These are phyloP conservation scores for Mercenaria mercenaria DNA, from an alignment of 1,140 invertebrate genomes.

Conservation along the genomic window DNA sequence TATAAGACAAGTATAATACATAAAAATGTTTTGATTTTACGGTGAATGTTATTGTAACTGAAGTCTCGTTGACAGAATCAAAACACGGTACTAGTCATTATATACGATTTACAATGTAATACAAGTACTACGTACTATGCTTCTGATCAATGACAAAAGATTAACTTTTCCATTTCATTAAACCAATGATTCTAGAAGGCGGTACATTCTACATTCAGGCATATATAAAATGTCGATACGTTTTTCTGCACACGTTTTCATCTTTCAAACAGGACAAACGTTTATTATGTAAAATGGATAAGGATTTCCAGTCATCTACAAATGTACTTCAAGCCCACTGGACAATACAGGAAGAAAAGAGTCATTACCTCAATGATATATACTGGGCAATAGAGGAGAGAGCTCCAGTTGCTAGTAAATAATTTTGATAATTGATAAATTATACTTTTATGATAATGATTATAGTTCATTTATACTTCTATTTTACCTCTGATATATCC, in stretches of 20 bases:
- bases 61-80: too few species aligned
- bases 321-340: conserved; percentile 15
- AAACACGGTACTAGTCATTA: too few species aligned
- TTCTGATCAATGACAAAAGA: too few species aligned
- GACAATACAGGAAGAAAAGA: background rate
- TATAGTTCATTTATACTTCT: too few species aligned
- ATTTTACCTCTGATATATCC: too few species aligned
- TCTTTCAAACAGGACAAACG: conserved; percentile 10
- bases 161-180: background rate
- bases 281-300: background rate
- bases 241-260: background rate
- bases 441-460: background rate
- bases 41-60: too few species aligned
- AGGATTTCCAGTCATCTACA: background rate
- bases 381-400: conserved; percentile 36
- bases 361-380: background rate
- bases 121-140: too few species aligned
- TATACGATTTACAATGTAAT: too few species aligned
- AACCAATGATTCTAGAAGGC: background rate
- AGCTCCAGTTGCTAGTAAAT: conserved; percentile 33
- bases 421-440: background rate
- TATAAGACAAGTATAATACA: too few species aligned
- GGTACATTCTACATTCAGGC: background rate
- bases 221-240: too few species aligned
- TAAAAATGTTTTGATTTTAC: too few species aligned